Base-by-base conservation (phyloP, 2,888 invertebrate genomes). In the Monoplex corrugatus region DNA sequence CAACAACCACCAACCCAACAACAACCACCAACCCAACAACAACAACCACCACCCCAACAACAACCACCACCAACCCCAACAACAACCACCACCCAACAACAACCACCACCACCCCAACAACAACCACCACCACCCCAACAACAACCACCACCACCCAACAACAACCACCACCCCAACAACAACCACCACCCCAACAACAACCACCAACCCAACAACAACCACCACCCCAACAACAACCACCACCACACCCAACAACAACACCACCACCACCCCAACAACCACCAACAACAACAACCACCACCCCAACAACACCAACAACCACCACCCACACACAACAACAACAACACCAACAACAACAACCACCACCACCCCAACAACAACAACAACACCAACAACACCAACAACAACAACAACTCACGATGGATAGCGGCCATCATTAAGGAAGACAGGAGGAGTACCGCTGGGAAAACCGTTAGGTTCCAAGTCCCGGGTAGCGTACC, bases 401-500 rank as follows among this genome's bases (percentile, higher is more conserved):
- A 38, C 82, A 82, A 82, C 38, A 35, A 50, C 16, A 50, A 8
- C 50, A n/a, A n/a, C n/a, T n/a, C n/a, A n/a, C n/a, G n/a, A n/a
- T n/a, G n/a, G n/a, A n/a, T n/a, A n/a, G n/a, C n/a, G n/a, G n/a
- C n/a, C n/a, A n/a, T n/a, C n/a, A n/a, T n/a, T n/a, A n/a, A 80
- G 78, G 78, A 80, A 80, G 43, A 80, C 78, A 2, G 78, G 78
- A 10, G 78, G 40, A 6, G 35, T 80, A n/a, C n/a, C n/a, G n/a
- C 40, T 32, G 8, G 72, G 83, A 35, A 44, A 72, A 0, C 82
- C 68, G 32, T 63, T 63, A 5, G 78, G 57, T 23, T 93, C 90
- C 2, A 90, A 90, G 19, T 87, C 90, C 8, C 91, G 87, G 0
- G 92, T 92, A 19, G 94, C 94, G 63, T 92, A 93, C 16, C 94